These are phyloP conservation scores for Oncorhynchus gorbuscha DNA, from an alignment of 2,113 vertebrate species.

Conservation along the genomic window DNA sequence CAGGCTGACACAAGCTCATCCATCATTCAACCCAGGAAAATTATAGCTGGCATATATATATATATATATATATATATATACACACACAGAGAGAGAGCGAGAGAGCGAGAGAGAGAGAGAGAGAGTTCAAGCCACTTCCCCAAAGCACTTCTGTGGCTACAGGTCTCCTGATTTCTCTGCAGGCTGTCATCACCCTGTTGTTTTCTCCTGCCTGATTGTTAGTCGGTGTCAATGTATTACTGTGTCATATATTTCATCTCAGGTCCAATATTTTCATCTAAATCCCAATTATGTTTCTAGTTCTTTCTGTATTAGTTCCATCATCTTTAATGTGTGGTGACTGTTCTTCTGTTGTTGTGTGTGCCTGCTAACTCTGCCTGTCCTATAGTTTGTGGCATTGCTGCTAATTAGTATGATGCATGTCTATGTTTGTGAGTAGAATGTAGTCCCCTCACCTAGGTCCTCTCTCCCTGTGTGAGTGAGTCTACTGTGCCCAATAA, in stretches of 20 bases:
- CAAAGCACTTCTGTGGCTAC: constrained; percentile 35
- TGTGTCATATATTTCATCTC: neutral
- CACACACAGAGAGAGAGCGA: constrained; percentile 5
- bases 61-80: too few species aligned
- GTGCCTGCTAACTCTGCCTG: too few species aligned
- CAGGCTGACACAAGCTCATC: constrained; percentile 76
- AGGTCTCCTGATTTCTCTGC: constrained; percentile 43
- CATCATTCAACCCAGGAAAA: constrained; percentile 77
- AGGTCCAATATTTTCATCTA: neutral
- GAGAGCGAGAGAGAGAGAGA: constrained; percentile 8
- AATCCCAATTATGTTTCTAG: neutral
- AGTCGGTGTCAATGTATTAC: neutral
- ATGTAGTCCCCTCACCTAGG: constrained; percentile 36
- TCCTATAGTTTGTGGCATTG: neutral
- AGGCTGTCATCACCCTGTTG: constrained; percentile 51
- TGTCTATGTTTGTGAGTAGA: constrained; percentile 30
- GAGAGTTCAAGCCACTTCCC: constrained; percentile 46
- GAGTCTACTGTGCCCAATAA: constrained; percentile 34
- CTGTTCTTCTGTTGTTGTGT: too few species aligned
- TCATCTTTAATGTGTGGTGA: neutral
- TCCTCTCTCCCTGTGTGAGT: constrained; percentile 30
- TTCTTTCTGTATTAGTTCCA: neutral
- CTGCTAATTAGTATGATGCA: constrained; percentile 41
- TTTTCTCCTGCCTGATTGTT: constrained; percentile 22
- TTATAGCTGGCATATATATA: constrained; percentile 54